Evolutionary conservation across 64 coral and sea anemone genomes (phyloP).

Genomic region (Hydrozoanthus tunicans): DNA sequence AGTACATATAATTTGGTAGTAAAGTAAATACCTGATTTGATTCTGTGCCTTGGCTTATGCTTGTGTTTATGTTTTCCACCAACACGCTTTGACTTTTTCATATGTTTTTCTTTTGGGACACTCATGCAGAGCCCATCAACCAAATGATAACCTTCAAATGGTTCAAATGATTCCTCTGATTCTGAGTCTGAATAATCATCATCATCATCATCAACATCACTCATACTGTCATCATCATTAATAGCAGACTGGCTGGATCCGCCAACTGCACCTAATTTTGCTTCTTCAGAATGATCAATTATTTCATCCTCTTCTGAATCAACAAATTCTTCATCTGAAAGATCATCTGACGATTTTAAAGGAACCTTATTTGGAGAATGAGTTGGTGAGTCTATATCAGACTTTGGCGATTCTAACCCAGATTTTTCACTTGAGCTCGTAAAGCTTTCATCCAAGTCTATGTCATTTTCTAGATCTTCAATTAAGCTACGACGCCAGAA

Average conservation of each 20-base stretch:
- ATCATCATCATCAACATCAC: constrained; percentile 45
- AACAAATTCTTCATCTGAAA: constrained; percentile 77
- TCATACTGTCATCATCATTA: background rate
- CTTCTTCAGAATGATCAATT: constrained; percentile 85
- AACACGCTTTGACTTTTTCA: constrained; percentile 20
- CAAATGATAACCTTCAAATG: constrained; percentile 53
- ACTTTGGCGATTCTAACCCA: constrained; percentile 45
- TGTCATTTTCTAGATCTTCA: constrained; percentile 80
- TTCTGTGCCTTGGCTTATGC: constrained; percentile 25
- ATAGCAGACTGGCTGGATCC: constrained; percentile 6
- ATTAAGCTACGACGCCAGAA: constrained; percentile 84
- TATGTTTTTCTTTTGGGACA: constrained; percentile 61
- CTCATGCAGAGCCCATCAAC: constrained; percentile 88
- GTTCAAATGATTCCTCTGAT: constrained; percentile 28
- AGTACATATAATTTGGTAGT: too few species aligned
- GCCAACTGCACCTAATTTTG: constrained; percentile 82
- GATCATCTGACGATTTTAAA: constrained; percentile 39
- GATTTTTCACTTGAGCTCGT: constrained; percentile 59
- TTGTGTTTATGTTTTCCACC: constrained; percentile 30
- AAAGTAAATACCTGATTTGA: constrained; percentile 55
- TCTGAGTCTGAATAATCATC: constrained; percentile 45
- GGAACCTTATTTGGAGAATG: constrained; percentile 17
- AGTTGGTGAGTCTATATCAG: constrained; percentile 13
- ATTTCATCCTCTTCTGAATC: constrained; percentile 94
- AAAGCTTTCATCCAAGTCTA: constrained; percentile 77